Conservation (phyloP, 2,888 invertebrate genomes). For the Nomada hirtipes region DNA sequence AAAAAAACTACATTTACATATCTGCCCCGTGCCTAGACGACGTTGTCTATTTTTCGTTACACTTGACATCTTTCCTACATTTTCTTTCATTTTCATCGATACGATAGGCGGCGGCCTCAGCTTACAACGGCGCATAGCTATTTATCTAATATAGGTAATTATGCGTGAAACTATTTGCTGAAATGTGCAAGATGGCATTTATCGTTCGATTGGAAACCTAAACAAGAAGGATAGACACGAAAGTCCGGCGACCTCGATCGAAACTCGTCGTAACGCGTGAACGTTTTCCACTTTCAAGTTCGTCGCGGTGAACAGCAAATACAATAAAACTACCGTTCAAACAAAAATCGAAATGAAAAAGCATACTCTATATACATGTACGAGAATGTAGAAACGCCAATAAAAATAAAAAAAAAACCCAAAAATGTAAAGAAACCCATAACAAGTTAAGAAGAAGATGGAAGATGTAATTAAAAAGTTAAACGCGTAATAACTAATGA, state of each 20-base stretch:
- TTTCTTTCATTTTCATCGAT: no score
- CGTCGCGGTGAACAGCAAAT: background rate
- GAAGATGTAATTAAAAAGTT: no score
- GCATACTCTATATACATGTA: no score
- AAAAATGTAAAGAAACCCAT: background rate
- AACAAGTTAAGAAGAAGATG: no score
- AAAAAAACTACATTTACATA: background rate
- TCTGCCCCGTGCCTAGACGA: no score
- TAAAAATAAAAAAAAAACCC: background rate
- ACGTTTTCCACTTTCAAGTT: conserved; percentile 21
- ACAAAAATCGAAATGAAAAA: no score
- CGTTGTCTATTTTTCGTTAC: no score
- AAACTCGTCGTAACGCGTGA: background rate
- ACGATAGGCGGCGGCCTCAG: no score
- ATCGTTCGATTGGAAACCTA: background rate
- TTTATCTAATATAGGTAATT: background rate
- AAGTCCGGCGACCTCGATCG: conserved; percentile 12
- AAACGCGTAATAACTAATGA: no score
- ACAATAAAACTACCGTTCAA: background rate
- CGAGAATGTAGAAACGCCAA: background rate
- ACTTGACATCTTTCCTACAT: no score
- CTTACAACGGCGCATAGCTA: no score
- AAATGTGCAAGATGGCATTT: background rate
- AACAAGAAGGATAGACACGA: background rate
- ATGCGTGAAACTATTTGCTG: background rate